These are phyloP conservation scores for Beris morrisii DNA, from an alignment of 2,888 invertebrate genomes.

Conservation along the genomic window DNA sequence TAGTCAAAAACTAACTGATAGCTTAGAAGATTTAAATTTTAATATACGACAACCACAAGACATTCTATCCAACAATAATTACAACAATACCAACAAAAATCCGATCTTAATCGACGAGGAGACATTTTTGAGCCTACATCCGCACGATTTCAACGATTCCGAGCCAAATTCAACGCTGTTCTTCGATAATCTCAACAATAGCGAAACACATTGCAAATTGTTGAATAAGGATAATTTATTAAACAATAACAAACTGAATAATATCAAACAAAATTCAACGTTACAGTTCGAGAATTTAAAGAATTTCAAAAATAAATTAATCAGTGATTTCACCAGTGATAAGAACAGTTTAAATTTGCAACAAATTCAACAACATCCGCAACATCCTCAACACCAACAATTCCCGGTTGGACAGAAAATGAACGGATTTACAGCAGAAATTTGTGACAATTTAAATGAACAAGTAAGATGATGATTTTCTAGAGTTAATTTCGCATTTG, in stretches of 20 bases:
- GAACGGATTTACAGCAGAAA: constrained; percentile 54
- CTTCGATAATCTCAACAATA: constrained; percentile 49
- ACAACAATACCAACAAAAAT: constrained; percentile 43
- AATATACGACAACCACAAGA: constrained; percentile 39
- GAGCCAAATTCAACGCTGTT: constrained; percentile 53
- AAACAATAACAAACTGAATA: constrained; percentile 37
- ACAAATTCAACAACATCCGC: constrained; percentile 17
- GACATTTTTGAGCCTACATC: constrained; percentile 56
- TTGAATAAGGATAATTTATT: constrained; percentile 32
- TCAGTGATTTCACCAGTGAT: constrained; percentile 51
- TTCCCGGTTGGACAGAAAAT: constrained; percentile 43
- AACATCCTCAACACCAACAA: constrained; percentile 37
- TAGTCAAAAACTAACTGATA: constrained; percentile 45
- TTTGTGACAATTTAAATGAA: constrained; percentile 56
- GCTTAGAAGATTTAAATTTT: constrained; percentile 54
- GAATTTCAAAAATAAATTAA: constrained; percentile 55
- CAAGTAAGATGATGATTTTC: constrained; percentile 51
- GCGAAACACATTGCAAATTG: constrained; percentile 10
- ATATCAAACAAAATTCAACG: constrained; percentile 49
- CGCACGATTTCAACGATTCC: constrained; percentile 54
- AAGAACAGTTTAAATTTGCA: constrained; percentile 15
- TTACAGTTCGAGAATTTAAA: constrained; percentile 55
- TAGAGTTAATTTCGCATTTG: constrained; percentile 18
- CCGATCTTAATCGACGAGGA: constrained; percentile 55
- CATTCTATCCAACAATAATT: constrained; percentile 44